Evolutionary conservation across 2,113 vertebrate genomes (phyloP).

Genomic region (Stigmatopora argus): DNA sequence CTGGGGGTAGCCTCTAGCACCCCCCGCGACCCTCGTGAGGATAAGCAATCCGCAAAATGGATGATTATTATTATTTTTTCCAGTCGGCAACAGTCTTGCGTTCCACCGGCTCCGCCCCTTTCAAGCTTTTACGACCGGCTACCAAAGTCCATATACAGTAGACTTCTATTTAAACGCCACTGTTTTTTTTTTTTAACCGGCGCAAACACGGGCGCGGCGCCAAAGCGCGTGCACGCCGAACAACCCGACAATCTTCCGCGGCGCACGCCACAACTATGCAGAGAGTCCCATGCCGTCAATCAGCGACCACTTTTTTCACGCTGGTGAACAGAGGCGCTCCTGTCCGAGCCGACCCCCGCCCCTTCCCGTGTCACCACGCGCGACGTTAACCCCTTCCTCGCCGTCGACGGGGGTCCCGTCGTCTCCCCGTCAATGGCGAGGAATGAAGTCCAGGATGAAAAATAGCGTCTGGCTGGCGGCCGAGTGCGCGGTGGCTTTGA

Average conservation of each 20-base stretch:
- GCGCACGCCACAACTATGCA: slow-evolving; percentile 25
- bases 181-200: slow-evolving; percentile 7
- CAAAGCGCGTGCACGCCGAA: slow-evolving; percentile 16
- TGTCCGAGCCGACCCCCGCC: slow-evolving; percentile 12
- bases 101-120: too few relatives aligned
- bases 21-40: too few relatives aligned
- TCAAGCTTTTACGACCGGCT: background rate
- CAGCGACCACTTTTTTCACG: background rate
- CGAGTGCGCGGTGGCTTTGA: slow-evolving; percentile 10
- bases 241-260: slow-evolving; percentile 18
- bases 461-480: slow-evolving; percentile 13
- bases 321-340: slow-evolving; percentile 39
- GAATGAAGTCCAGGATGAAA: too few relatives aligned
- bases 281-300: slow-evolving; percentile 37
- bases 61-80: too few relatives aligned
- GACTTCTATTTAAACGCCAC: slow-evolving; percentile 19
- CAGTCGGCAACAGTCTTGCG: too few relatives aligned
- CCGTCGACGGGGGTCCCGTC: too few relatives aligned
- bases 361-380: slow-evolving; percentile 8
- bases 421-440: too few relatives aligned
- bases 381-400: background rate
- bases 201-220: slow-evolving; percentile 20
- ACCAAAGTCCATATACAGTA: background rate
- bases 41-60: too few relatives aligned
- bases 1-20: too few relatives aligned